Conservation (phyloP, 2,888 invertebrate genomes). For the Megastigmus dorsalis region DNA sequence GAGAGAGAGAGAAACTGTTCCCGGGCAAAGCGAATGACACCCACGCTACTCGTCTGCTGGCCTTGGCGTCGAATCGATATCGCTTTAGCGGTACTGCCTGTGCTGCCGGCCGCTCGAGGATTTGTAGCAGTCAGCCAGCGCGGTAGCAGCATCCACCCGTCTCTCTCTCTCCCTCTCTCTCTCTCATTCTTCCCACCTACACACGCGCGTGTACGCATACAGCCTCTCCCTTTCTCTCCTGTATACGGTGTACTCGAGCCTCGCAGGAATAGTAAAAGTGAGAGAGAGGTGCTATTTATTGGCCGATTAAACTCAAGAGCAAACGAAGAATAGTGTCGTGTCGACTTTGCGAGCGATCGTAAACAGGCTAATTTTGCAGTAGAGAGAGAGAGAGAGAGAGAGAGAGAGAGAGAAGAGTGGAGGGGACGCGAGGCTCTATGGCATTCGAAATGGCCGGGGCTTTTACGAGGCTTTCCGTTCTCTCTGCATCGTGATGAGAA, state of each 20-base stretch:
- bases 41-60: neutral
- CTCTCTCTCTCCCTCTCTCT: neutral
- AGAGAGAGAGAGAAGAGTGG: no score
- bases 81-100: neutral
- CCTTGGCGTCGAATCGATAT: slow-evolving; percentile 40
- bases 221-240: no score
- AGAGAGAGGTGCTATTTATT: slow-evolving; percentile 34
- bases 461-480: neutral
- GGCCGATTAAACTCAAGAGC: slow-evolving; percentile 41
- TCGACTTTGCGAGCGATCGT: slow-evolving; percentile 38
- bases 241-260: no score
- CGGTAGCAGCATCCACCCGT: neutral
- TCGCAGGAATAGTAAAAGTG: neutral
- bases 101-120: slow-evolving; percentile 8
- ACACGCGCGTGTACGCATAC: no score
- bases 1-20: slow-evolving; percentile 5
- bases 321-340: slow-evolving; percentile 33
- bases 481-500: slow-evolving; percentile 31
- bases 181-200: no score
- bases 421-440: no score
- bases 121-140: slow-evolving; percentile 10
- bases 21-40: slow-evolving; percentile 23
- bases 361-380: slow-evolving; percentile 46
- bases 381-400: no score
- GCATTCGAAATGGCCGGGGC: no score